A percentile compares a stretch with the other conserved stretches of the same genome.
These are phyloP conservation scores for Cynodonichthys magdalenae DNA, from an alignment of 2,797 vertebrate genomes.

Conservation along the genomic window DNA sequence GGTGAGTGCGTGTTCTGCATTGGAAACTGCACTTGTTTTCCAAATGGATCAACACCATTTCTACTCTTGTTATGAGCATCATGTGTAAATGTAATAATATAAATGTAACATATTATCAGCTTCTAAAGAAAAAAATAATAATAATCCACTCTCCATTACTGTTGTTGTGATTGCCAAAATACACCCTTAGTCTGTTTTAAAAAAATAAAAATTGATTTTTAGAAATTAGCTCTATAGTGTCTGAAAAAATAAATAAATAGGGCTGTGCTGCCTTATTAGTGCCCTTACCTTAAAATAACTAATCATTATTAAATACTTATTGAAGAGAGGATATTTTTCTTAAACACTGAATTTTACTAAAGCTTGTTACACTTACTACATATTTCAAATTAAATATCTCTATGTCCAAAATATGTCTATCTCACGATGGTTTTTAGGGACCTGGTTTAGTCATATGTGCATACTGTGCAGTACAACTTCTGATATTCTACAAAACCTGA, in stretches of 20 bases:
- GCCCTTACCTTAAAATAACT: slow-evolving; percentile 2
- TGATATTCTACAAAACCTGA: slow-evolving; percentile 49
- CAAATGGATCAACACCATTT: slow-evolving; percentile 10
- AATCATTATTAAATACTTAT: neutral
- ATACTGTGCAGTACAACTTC: slow-evolving; percentile 11
- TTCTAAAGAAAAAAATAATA: neutral
- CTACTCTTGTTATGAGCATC: slow-evolving; percentile 8
- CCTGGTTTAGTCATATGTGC: slow-evolving; percentile 3
- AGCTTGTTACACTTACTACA: neutral
- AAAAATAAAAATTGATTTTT: no score
- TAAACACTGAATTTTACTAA: neutral
- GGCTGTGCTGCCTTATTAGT: no score
- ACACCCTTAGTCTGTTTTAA: neutral
- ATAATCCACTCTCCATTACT: slow-evolving; percentile 44
- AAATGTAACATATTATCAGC: neutral
- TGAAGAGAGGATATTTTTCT: slow-evolving; percentile 34
- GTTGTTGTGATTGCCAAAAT: neutral
- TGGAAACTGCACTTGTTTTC: slow-evolving; percentile 28
- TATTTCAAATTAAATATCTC: neutral
- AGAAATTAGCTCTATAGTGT: neutral
- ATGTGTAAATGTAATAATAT: neutral
- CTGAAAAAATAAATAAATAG: neutral
- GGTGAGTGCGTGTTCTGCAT: slow-evolving; percentile 17
- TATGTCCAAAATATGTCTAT: neutral
- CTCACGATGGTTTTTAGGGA: slow-evolving; percentile 3